phyloP scores from a whole-genome alignment of 2,113 vertebrate genomes.

The Mus spicilegus region DNA sequence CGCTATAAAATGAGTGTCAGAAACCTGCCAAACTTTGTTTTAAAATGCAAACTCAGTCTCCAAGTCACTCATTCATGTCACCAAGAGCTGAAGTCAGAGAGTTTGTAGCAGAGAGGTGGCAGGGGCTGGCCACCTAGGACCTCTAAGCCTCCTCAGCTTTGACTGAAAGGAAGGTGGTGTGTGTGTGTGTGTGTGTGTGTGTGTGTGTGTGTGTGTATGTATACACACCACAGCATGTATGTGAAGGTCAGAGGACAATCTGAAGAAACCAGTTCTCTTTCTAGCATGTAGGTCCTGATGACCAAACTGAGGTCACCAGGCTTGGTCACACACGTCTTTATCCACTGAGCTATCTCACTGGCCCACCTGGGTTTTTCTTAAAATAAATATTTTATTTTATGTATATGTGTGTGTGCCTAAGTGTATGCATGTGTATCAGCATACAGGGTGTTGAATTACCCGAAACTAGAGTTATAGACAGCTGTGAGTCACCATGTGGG shows the following conservation, averaged over 20 bases:
- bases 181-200: neutral
- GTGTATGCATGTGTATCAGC: neutral
- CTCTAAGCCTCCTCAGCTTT: neutral
- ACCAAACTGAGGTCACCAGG: neutral
- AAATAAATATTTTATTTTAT: neutral
- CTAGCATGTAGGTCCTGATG: neutral
- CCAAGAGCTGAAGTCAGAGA: neutral
- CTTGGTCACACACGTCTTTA: neutral
- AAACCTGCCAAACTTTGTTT: constrained; percentile 30
- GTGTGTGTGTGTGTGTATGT: neutral
- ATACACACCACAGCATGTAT: neutral
- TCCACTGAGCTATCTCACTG: neutral
- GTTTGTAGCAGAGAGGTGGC: neutral
- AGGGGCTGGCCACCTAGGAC: neutral
- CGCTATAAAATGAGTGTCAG: neutral
- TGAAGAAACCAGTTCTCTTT: neutral
- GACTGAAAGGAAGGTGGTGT: neutral
- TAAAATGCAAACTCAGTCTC: constrained; percentile 49
- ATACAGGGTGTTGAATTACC: neutral
- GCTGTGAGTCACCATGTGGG: neutral
- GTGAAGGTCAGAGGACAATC: neutral
- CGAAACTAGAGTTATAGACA: too few relatives aligned
- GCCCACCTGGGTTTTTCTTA: neutral
- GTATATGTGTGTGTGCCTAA: neutral
- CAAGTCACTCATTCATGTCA: neutral